These are phyloP conservation scores for Panthera uncia DNA, from an alignment of 2,113 vertebrate species.

Conservation along the genomic window DNA sequence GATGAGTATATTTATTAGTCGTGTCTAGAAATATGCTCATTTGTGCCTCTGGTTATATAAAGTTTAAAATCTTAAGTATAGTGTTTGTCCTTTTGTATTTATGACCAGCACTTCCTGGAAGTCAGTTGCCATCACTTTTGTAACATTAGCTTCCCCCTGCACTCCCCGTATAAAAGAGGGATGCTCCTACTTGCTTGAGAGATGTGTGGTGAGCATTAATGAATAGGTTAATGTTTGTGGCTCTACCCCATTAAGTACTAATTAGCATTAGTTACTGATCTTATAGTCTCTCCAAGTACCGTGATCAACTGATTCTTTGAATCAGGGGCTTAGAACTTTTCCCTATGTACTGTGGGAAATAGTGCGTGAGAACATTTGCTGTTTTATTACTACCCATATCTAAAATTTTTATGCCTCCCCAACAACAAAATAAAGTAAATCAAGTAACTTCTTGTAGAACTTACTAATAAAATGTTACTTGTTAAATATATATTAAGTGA, in stretches of 20 bases:
- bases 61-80: neutral
- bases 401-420: neutral
- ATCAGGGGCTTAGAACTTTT: neutral
- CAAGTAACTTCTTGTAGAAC: neutral
- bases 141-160: neutral
- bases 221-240: conserved; percentile 50
- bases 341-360: neutral
- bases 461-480: conserved; percentile 13
- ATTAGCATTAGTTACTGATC: conserved; percentile 49
- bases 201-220: conserved; percentile 41
- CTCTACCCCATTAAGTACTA: conserved; percentile 51
- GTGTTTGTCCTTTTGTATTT: neutral
- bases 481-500: neutral
- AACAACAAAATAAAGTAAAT: neutral
- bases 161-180: neutral
- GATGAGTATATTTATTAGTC: neutral
- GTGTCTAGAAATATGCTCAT: neutral
- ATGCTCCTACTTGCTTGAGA: neutral
- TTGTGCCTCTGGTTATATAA: neutral
- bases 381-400: neutral
- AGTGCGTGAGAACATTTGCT: neutral
- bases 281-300: conserved; percentile 23
- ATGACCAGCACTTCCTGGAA: neutral
- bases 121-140: neutral
- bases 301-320: neutral